Evolutionary conservation across 2,113 vertebrate species (phyloP).

Genomic region (Emydura subglobosa): DNA sequence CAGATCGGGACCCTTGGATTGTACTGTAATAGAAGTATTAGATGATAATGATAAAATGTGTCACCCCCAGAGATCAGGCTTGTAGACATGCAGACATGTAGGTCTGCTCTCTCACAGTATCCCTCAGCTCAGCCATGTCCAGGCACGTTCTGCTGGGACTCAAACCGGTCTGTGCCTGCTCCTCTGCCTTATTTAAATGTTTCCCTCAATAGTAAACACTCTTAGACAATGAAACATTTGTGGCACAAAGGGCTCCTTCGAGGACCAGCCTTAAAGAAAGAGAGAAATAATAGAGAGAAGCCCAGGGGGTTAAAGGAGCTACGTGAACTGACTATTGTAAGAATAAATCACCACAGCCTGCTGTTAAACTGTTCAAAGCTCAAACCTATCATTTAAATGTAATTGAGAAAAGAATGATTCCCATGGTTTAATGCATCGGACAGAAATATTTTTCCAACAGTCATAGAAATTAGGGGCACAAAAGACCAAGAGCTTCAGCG

Average conservation of each 20-base stretch:
- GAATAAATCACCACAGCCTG: not conserved
- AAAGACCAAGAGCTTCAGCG: no score
- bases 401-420: not conserved
- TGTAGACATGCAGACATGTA: not conserved
- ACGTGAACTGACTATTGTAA: no score
- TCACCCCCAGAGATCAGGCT: not conserved
- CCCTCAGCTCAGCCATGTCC: not conserved
- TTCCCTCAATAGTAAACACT: not conserved
- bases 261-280: not conserved
- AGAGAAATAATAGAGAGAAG: not conserved
- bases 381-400: not conserved
- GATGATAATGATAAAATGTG: not conserved
- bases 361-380: not conserved
- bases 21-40: not conserved
- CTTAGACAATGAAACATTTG: not conserved
- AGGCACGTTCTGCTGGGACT: not conserved
- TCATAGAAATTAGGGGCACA: no score
- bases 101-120: not conserved
- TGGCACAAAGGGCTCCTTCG: not conserved
- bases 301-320: not conserved
- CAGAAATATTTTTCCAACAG: not conserved
- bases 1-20: fast-evolving
- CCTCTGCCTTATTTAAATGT: not conserved
- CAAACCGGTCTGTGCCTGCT: no score
- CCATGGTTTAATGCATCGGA: not conserved